Evolutionary conservation across 2,113 vertebrate genomes (phyloP), one percentile per base, ranked within the genome.

Genomic region (Zosterops japonicus): DNA sequence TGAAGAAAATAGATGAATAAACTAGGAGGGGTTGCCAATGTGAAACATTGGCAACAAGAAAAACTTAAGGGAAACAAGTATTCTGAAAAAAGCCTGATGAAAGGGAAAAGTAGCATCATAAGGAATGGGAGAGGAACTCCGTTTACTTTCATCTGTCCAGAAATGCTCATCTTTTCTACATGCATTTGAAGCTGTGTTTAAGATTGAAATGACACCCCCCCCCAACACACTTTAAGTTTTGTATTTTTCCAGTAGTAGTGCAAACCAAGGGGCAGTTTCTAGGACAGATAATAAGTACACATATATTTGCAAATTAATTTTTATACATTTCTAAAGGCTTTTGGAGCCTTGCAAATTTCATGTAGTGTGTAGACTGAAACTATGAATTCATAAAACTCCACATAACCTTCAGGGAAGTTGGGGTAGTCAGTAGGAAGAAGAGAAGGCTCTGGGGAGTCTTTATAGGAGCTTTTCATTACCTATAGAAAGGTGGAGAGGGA

Each of bases 1-100:
- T 35, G 28, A 52, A 85, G n/a, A 33, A 79, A 71, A 52, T 1
- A 71, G 11, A 68, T 10, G 9, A 56, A 6, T 61, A 68, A 72
- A 52, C 7, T 2, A 1, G 13, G 4, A n/a, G 4, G 11, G 1
- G 2, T 27, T 76, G 44, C 24, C 9, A 18, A 1, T 27, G 12
- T 17, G 17, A 57, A 52, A 50, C 9, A 9, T 0, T 10, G 4
- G 10, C 67, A 90, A 57, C 0, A 3, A 44, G 22, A 13, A 56
- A 69, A 76, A 8, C 16, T 59, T n/a, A 36, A 70, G 50, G 21
- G 11, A 64, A 87, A 69, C 0, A n/a, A 6, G 7, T 53, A 13
- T 49, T 31, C 18, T 33, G 31, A 36, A 61, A 60, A 83, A 76
- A 59, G 5, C 5, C n/a, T 39, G 9, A 63, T 3, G 9, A 61